phyloP scores from a whole-genome alignment of 2,113 vertebrate genomes.

The Myanophis thanlyinensis region DNA sequence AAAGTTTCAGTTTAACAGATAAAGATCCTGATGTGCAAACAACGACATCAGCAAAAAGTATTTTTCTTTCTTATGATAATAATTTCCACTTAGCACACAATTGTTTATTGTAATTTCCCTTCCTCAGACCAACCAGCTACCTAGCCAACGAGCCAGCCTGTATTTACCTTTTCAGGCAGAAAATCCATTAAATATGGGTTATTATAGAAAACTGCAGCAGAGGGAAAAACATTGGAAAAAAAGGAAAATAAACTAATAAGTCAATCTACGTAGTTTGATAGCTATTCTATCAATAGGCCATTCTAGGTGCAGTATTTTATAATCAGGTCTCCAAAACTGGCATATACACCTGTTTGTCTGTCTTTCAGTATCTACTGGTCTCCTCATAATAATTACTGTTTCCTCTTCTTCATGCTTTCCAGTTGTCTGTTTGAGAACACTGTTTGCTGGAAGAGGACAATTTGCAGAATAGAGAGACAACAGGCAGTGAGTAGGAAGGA shows the following conservation, averaged over 20 bases:
- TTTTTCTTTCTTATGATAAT: not conserved
- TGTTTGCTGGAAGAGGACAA: not conserved
- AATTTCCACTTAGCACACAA: not conserved
- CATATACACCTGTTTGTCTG: not conserved
- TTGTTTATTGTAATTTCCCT: not conserved
- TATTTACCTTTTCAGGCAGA: not conserved
- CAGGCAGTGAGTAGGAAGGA: not conserved
- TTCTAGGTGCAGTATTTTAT: not conserved
- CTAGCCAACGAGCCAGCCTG: not conserved
- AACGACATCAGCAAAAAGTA: not conserved
- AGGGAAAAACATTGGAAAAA: not conserved
- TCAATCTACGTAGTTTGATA: not conserved
- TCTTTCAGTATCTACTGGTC: not conserved
- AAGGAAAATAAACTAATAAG: not conserved
- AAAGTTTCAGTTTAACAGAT: not conserved
- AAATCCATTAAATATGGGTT: not conserved
- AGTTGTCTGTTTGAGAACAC: not conserved
- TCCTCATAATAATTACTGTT: not conserved
- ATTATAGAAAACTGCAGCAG: not conserved
- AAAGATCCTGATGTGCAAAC: not conserved
- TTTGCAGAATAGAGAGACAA: not conserved
- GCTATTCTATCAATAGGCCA: not conserved
- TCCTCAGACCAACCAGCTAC: not conserved
- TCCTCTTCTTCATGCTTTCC: not conserved
- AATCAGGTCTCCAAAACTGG: not conserved